Evolutionary conservation across 2,797 vertebrate genomes (phyloP), one percentile per base, ranked within the genome.

Genomic region (Megaceryle alcyon): DNA sequence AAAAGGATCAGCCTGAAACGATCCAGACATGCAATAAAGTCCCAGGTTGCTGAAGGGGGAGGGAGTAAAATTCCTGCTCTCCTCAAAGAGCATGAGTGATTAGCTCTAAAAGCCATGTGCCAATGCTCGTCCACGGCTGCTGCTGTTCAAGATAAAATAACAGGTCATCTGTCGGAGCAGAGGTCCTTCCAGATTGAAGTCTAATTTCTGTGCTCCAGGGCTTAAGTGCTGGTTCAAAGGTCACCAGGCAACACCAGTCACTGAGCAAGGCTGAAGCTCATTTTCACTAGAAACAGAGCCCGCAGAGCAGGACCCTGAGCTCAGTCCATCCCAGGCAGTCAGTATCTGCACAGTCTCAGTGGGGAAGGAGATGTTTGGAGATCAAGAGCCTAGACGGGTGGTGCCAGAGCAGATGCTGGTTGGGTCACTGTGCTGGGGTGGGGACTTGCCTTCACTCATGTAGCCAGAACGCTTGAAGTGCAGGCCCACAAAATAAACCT

Each of bases 71-170:
- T 95, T 83, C 90, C 86, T 97, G 57, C 89, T 88, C 79, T 93
- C 85, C 75, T 91, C 78, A 81, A 84, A 94, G 85, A 61, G 16
- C 26, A 2, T 70, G 94, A 97, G 88, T 90, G 95, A 97, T 97
- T 92, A 95, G 51, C 84, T 94, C 92, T 73, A 76, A 95, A 94
- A 90, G 84, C 94, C 92, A 75, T 94, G 96, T 92, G 93, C 97
- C 95, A 94, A 10, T 1, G 28, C 87, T 94, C 49, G 83, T 95
- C 64, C 18, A 3, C 4, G 33, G 57, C 87, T 94, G 93, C 95
- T 0, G 6, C 91, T 95, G 95, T 80, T 96, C 82, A 86, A 94
- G 93, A 94, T 90, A 90, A 96, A 97, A 94, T 35, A 93, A 87
- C 95, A 97, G 94, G 84, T 79, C 94, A 88, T 94, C 95, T 91